phyloP scores from a whole-genome alignment of 1,140 invertebrate species.

The Bombus impatiens region DNA sequence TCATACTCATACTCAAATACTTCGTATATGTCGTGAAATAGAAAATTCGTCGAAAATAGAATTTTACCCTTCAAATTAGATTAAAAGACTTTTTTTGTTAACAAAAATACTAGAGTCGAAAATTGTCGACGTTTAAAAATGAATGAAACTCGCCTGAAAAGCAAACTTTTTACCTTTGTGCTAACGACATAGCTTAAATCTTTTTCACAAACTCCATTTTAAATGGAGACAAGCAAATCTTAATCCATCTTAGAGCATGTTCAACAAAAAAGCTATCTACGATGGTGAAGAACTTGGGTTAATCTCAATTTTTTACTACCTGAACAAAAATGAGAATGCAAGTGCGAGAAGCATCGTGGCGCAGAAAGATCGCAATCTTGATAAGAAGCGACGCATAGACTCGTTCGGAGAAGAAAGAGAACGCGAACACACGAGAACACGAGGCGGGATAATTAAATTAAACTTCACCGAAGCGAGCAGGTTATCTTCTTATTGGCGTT shows the following conservation, averaged over 20 bases:
- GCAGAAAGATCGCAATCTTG: conserved; percentile 2
- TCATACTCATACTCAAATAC: too few relatives aligned
- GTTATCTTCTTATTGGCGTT: neutral
- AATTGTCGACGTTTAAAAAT: too few relatives aligned
- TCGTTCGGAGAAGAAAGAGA: neutral
- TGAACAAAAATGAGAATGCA: neutral
- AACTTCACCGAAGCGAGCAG: neutral
- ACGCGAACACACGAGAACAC: neutral
- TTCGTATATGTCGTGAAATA: too few relatives aligned
- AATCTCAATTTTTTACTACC: too few relatives aligned
- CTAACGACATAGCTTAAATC: too few relatives aligned
- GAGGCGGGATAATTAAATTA: conserved; percentile 7
- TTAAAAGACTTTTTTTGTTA: too few relatives aligned
- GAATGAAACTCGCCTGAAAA: too few relatives aligned
- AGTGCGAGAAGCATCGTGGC: neutral
- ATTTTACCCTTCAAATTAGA: too few relatives aligned
- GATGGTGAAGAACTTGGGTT: neutral
- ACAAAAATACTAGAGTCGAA: too few relatives aligned
- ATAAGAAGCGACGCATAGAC: neutral
- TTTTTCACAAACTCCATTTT: too few relatives aligned
- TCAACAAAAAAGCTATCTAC: neutral
- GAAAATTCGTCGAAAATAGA: too few relatives aligned
- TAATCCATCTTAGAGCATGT: neutral
- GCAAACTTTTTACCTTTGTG: too few relatives aligned
- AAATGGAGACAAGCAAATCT: neutral